Conservation (phyloP, 1,140 invertebrate genomes). For the Drosophila littoralis region DNA sequence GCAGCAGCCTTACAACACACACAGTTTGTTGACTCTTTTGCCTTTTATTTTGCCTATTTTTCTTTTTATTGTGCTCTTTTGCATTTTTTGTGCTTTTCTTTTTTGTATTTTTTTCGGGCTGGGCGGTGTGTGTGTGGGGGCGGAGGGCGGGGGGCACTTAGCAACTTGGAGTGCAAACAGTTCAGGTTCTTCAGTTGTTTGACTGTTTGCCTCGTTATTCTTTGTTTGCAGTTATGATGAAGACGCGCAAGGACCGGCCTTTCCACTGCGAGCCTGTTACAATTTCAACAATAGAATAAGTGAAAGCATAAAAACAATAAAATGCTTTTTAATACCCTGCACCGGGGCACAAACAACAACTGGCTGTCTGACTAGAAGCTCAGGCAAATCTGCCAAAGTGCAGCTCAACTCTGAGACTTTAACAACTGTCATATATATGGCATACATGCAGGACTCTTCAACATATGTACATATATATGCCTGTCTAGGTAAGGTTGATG, state of each 20-base stretch:
- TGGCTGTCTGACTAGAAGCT: no score
- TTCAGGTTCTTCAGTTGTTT: constrained; percentile 52
- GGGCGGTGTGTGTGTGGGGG: no score
- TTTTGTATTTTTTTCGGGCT: constrained; percentile 13
- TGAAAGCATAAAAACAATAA: constrained; percentile 63
- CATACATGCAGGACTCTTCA: no score
- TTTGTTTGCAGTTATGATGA: constrained; percentile 71
- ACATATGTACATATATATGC: no score
- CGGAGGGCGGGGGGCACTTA: constrained; percentile 28
- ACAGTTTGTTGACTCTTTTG: constrained; percentile 58
- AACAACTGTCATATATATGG: no score
- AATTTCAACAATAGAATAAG: constrained; percentile 73
- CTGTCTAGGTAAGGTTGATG: no score
- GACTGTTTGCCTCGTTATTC: constrained; percentile 52
- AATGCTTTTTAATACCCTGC: constrained; percentile 35
- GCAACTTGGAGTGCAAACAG: constrained; percentile 63
- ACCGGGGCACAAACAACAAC: no score
- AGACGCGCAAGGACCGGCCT: constrained; percentile 41
- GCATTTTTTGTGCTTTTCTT: constrained; percentile 12
- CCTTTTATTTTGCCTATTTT: constrained; percentile 15
- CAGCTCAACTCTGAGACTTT: no score
- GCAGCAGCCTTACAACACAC: constrained; percentile 14
- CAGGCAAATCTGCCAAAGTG: no score
- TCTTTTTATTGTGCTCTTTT: background rate
- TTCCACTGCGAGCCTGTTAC: constrained; percentile 31